A percentile compares a stretch with the other conserved stretches of the same genome.
These are phyloP conservation scores for Fragum whitleyi DNA, from an alignment of 2,888 invertebrate species.

Conservation along the genomic window DNA sequence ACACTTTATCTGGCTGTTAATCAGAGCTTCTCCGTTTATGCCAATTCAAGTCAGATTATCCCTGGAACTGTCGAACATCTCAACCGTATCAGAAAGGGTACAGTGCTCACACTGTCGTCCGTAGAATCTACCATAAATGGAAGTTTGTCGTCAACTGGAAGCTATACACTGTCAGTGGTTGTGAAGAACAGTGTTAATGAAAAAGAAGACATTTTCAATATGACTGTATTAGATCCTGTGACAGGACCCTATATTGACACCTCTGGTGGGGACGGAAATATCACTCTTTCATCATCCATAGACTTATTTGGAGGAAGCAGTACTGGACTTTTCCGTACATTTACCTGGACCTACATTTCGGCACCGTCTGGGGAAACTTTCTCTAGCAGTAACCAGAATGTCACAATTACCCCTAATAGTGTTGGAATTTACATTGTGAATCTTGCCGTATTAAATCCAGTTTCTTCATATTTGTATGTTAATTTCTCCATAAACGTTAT, in stretches of 20 bases:
- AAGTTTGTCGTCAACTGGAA: slow-evolving; percentile 16
- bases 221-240: slow-evolving; percentile 61
- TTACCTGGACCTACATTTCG: slow-evolving; percentile 51
- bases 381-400: slow-evolving; percentile 15
- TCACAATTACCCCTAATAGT: slow-evolving; percentile 47
- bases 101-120: background rate
- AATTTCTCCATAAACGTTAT: slow-evolving; percentile 52
- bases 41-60: slow-evolving; percentile 36
- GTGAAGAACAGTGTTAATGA: slow-evolving; percentile 59
- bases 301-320: slow-evolving; percentile 44
- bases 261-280: slow-evolving; percentile 45
- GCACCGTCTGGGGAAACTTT: slow-evolving; percentile 47
- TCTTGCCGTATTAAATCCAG: slow-evolving; percentile 38
- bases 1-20: slow-evolving; percentile 27
- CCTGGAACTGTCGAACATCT: slow-evolving; percentile 30
- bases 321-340: slow-evolving; percentile 43
- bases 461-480: slow-evolving; percentile 23
- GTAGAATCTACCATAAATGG: background rate
- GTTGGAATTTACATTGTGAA: slow-evolving; percentile 49
- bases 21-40: slow-evolving; percentile 4
- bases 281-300: slow-evolving; percentile 34
- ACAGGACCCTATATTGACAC: slow-evolving; percentile 49
- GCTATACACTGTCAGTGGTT: slow-evolving; percentile 47
- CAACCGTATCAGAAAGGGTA: slow-evolving; percentile 20
- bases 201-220: slow-evolving; percentile 23